These are phyloP conservation scores for Pseudopipra pipra DNA, from an alignment of 2,113 vertebrate genomes.

Conservation along the genomic window DNA sequence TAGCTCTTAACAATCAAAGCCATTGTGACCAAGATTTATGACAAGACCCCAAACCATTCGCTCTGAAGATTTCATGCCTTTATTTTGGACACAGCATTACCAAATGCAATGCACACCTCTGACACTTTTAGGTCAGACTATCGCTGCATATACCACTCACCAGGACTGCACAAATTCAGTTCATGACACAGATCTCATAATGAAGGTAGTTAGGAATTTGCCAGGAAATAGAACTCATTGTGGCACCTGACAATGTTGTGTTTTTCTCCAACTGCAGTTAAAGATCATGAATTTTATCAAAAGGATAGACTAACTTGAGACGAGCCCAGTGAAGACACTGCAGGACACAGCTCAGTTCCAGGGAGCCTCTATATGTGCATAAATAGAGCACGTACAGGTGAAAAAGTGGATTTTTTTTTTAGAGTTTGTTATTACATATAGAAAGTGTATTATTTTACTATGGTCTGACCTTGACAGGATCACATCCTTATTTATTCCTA, in stretches of 20 bases:
- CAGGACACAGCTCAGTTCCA: background rate
- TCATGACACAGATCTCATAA: background rate
- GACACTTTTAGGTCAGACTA: background rate
- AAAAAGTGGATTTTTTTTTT: background rate
- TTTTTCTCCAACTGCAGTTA: background rate
- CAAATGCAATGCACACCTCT: background rate
- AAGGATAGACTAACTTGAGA: background rate
- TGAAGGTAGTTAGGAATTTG: background rate
- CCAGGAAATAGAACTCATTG: background rate
- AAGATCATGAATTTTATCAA: background rate
- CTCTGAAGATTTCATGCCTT: background rate
- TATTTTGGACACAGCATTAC: background rate
- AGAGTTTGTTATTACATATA: background rate
- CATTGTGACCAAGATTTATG: background rate
- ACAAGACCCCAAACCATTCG: background rate
- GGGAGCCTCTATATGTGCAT: background rate
- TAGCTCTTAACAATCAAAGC: background rate
- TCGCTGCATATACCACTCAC: accelerated
- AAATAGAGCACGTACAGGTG: accelerated
- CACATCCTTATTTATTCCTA: background rate
- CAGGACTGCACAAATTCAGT: background rate
- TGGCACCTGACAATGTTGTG: background rate
- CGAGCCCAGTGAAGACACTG: background rate
- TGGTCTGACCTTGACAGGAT: background rate
- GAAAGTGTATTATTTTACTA: background rate